Conservation (phyloP, 2,888 invertebrate genomes). For the Callimorpha dominula region DNA sequence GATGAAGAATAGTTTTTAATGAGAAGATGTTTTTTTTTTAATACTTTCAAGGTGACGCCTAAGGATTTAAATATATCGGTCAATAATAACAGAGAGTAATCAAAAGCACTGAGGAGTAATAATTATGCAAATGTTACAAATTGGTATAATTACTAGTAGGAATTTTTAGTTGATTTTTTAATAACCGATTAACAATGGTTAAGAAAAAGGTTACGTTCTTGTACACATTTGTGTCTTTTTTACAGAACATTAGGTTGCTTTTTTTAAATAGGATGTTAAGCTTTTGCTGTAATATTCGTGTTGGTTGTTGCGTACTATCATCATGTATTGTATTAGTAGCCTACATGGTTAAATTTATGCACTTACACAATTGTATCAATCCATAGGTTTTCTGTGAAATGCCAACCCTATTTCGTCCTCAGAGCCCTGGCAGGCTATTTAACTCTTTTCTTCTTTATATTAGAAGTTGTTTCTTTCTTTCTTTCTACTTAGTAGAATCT, state of each 20-base stretch:
- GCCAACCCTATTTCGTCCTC: neutral
- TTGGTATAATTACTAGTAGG: constrained; percentile 45
- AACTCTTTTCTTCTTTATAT: neutral
- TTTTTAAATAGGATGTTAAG: constrained; percentile 30
- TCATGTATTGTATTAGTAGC: too few relatives aligned
- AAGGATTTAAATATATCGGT: constrained; percentile 38
- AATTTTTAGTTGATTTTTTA: constrained; percentile 23
- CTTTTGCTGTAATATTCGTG: neutral
- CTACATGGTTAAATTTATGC: neutral
- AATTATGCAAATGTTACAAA: constrained; percentile 51
- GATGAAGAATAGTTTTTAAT: constrained; percentile 45
- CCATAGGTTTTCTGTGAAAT: neutral
- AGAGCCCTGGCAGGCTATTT: neutral
- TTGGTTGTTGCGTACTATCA: neutral
- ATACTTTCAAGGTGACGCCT: constrained; percentile 42
- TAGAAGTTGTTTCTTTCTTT: too few relatives aligned
- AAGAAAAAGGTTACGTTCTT: constrained; percentile 28
- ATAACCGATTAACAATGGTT: constrained; percentile 25
- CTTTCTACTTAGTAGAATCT: too few relatives aligned
- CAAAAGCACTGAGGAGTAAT: constrained; percentile 38
- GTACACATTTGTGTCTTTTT: constrained; percentile 32
- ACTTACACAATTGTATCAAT: too few relatives aligned
- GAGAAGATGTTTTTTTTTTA: constrained; percentile 25
- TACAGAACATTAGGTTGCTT: constrained; percentile 31
- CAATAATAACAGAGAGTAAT: constrained; percentile 16